A percentile compares a stretch with the other conserved stretches of the same genome.
phyloP scores from a whole-genome alignment of 2,888 invertebrate species.

The Pyralis farinalis region DNA sequence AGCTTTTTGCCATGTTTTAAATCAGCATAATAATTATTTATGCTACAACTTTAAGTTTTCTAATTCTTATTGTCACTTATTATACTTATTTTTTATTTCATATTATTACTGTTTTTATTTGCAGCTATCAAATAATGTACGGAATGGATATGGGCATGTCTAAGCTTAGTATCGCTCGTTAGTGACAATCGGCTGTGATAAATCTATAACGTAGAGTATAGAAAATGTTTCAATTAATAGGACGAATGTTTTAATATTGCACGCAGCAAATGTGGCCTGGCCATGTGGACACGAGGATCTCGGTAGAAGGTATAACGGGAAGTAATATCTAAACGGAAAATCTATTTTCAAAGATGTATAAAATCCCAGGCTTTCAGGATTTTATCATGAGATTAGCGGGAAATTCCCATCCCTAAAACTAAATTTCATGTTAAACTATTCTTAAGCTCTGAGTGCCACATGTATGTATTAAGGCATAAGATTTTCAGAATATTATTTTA shows the following conservation, averaged over 20 bases:
- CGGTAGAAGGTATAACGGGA: conserved; percentile 83
- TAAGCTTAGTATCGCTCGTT: conserved; percentile 66
- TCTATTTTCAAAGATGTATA: neutral
- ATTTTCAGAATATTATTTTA: neutral
- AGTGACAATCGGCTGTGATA: conserved; percentile 73
- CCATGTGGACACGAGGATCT: conserved; percentile 82
- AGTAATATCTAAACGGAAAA: conserved; percentile 72
- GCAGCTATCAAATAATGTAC: conserved; percentile 76
- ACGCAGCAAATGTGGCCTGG: conserved; percentile 80
- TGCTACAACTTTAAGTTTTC: neutral
- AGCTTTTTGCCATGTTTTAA: too few relatives aligned
- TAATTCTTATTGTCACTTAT: conserved; percentile 17
- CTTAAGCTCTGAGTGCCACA: conserved; percentile 13
- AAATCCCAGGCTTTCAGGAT: too few relatives aligned
- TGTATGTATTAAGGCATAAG: conserved; percentile 7
- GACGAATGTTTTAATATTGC: conserved; percentile 64
- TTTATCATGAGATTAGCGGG: too few relatives aligned
- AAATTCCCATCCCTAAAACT: too few relatives aligned
- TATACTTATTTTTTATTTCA: conserved; percentile 25
- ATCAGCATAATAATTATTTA: conserved; percentile 10
- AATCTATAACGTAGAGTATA: conserved; percentile 51
- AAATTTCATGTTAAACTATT: neutral
- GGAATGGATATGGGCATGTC: conserved; percentile 79
- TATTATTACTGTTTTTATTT: conserved; percentile 63
- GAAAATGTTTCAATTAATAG: conserved; percentile 49